Evolutionary conservation across 37 sponge, comb jelly and placozoan species (phyloP).

Genomic region (Tethya wilhelma): DNA sequence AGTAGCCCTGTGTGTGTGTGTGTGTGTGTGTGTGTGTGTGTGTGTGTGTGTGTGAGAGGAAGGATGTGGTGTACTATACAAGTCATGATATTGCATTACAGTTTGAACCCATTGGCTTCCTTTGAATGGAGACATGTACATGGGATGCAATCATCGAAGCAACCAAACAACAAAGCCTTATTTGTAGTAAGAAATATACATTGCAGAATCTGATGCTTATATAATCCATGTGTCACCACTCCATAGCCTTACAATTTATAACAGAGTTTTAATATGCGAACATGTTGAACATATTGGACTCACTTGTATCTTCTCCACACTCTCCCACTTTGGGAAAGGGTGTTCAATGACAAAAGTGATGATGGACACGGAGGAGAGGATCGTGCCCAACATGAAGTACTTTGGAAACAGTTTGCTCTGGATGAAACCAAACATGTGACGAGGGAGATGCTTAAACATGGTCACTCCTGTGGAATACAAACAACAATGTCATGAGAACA

Average conservation of each 20-base stretch:
- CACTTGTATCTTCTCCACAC: conserved; percentile 54
- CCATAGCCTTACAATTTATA: conserved; percentile 2
- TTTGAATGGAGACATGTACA: too few species aligned
- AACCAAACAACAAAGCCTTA: too few species aligned
- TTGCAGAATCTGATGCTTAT: too few species aligned
- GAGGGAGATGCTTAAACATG: conserved; percentile 73
- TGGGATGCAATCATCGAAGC: too few species aligned
- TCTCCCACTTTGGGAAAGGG: conserved; percentile 50
- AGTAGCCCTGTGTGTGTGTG: conserved; percentile 32
- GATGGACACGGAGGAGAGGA: conserved; percentile 33
- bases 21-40: conserved; percentile 15
- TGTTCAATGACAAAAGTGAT: conserved; percentile 57
- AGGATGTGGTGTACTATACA: not conserved
- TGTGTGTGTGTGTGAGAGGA: conserved; percentile 33
- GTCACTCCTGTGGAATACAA: conserved; percentile 44
- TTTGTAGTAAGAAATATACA: too few species aligned
- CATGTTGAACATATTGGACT: not conserved
- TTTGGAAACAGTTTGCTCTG: conserved; percentile 86
- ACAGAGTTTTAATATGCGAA: not conserved
- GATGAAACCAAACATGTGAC: conserved; percentile 78
- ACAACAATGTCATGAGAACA: not conserved
- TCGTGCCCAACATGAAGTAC: conserved; percentile 67
- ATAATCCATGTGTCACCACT: not conserved
- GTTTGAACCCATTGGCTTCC: not conserved
- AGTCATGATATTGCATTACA: not conserved